A percentile compares a stretch with the other conserved stretches of the same genome.
These are phyloP conservation scores for Metalampra italica DNA, from an alignment of 2,888 invertebrate species.

Conservation along the genomic window DNA sequence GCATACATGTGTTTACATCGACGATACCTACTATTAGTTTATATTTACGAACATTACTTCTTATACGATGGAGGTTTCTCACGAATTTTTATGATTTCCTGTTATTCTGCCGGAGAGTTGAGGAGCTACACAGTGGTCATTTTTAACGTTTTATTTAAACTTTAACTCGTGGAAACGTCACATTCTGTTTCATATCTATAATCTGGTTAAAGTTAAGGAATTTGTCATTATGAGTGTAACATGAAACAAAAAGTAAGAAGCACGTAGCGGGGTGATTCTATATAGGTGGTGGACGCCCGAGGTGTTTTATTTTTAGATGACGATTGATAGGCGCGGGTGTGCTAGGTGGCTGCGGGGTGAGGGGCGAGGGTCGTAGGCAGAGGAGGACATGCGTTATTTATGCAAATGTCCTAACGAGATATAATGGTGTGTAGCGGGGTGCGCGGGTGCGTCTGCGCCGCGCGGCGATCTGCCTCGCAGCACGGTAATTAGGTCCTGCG, in stretches of 20 bases:
- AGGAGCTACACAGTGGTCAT: conserved; percentile 56
- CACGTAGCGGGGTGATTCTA: conserved; percentile 31
- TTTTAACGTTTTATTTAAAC: conserved; percentile 63
- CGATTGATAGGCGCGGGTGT: conserved; percentile 70
- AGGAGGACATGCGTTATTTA: conserved; percentile 64
- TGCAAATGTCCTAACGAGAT: conserved; percentile 76
- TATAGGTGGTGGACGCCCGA: conserved; percentile 45
- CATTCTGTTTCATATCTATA: conserved; percentile 52
- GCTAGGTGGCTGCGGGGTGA: conserved; percentile 36
- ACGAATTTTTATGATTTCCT: conserved; percentile 76
- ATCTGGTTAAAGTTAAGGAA: conserved; percentile 57
- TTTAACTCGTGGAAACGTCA: conserved; percentile 47
- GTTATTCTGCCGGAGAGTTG: conserved; percentile 53
- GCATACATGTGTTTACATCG: conserved; percentile 1
- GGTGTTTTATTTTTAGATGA: conserved; percentile 62
- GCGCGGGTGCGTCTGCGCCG: conserved; percentile 50
- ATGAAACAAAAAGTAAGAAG: conserved; percentile 32
- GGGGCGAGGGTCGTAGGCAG: conserved; percentile 27
- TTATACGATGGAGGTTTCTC: conserved; percentile 52
- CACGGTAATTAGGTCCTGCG: conserved; percentile 73
- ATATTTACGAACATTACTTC: conserved; percentile 2
- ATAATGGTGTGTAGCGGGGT: conserved; percentile 60
- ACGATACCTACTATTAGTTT: conserved; percentile 7
- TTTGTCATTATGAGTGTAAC: conserved; percentile 58
- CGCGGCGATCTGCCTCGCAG: conserved; percentile 57